phyloP scores from a whole-genome alignment of 1,140 invertebrate genomes.

The Drosophila leontia region DNA sequence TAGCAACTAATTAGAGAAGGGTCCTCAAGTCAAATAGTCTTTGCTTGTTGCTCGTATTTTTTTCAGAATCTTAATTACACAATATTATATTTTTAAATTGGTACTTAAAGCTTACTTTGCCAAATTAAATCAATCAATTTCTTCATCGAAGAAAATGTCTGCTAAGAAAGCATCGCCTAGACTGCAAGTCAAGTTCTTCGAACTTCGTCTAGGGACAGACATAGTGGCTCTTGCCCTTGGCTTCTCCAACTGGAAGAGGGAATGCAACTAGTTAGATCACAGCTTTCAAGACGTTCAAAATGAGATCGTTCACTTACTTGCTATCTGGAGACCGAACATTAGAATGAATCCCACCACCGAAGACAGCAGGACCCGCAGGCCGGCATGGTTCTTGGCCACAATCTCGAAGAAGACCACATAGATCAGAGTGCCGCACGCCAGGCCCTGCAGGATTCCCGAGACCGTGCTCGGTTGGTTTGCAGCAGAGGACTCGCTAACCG shows the following conservation, averaged over 20 bases:
- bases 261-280: neutral
- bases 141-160: neutral
- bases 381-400: conserved; percentile 91
- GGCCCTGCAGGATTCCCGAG: conserved; percentile 85
- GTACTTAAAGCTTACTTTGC: neutral
- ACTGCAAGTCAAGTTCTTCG: neutral
- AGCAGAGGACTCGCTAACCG: conserved; percentile 86
- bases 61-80: neutral
- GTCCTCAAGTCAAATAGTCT: too few relatives aligned
- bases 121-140: neutral
- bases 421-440: conserved; percentile 90
- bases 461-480: conserved; percentile 87
- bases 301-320: conserved; percentile 88
- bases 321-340: conserved; percentile 91
- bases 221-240: conserved; percentile 44
- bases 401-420: conserved; percentile 97
- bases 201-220: conserved; percentile 23
- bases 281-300: too few relatives aligned
- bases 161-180: neutral
- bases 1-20: neutral
- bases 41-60: neutral
- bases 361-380: conserved; percentile 89
- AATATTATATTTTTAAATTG: neutral
- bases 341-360: conserved; percentile 90
- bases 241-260: conserved; percentile 55